Evolutionary conservation across 2,113 vertebrate species (phyloP).

Genomic region (Bos indicus): DNA sequence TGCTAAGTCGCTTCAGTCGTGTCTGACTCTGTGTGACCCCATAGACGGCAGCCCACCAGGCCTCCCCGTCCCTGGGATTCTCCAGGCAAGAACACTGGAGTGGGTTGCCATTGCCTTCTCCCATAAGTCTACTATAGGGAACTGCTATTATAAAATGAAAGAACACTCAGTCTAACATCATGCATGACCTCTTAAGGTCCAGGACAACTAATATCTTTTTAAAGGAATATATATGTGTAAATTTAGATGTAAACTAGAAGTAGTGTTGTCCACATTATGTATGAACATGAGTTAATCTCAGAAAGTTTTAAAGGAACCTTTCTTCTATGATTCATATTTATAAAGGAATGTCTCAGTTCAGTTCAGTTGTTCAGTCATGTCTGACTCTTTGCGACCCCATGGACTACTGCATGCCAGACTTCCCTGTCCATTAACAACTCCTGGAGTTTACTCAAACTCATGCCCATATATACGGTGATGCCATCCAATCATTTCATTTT

Average conservation of each 20-base stretch:
- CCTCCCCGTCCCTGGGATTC: too few relatives aligned
- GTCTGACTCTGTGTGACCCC: too few relatives aligned
- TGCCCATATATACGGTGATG: neutral
- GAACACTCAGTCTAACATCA: neutral
- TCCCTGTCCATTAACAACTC: neutral
- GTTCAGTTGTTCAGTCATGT: rapidly evolving
- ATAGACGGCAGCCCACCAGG: too few relatives aligned
- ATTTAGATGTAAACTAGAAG: neutral
- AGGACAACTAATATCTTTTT: neutral
- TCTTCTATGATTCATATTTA: neutral
- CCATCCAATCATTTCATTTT: neutral
- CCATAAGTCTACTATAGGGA: neutral
- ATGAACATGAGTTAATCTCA: neutral
- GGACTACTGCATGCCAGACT: neutral
- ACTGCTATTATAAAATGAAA: neutral
- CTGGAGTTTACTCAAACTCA: neutral
- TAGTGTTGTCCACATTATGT: neutral
- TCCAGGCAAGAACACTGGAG: too few relatives aligned
- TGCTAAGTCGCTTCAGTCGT: too few relatives aligned
- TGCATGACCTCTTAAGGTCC: neutral
- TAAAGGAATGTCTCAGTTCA: neutral
- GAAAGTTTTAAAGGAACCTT: neutral
- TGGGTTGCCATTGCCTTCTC: too few relatives aligned
- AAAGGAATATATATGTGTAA: neutral
- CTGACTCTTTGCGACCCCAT: neutral